These are phyloP conservation scores for Neolamprologus fasciatus DNA, from an alignment of 2,113 vertebrate genomes.

Conservation along the genomic window DNA sequence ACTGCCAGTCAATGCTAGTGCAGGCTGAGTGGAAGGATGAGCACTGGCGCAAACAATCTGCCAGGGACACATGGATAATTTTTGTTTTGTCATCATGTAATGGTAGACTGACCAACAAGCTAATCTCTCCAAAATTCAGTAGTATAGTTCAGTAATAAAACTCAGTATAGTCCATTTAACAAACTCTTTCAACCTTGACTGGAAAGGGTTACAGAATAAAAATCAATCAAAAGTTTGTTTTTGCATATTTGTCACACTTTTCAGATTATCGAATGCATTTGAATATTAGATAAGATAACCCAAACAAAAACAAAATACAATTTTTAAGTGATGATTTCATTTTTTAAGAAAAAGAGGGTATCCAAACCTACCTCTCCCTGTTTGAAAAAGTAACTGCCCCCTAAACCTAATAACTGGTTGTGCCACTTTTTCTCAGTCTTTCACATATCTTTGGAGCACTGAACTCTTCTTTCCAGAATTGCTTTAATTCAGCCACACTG, in stretches of 20 bases:
- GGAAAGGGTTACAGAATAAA: not conserved
- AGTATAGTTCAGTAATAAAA: not conserved
- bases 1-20: not conserved
- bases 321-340: not conserved
- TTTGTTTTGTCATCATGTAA: constrained; percentile 39
- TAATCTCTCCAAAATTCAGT: constrained; percentile 14
- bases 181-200: constrained; percentile 12
- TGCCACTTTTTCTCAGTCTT: not conserved
- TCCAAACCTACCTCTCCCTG: not conserved
- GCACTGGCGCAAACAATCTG: constrained; percentile 8
- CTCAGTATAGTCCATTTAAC: constrained; percentile 8
- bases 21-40: not conserved
- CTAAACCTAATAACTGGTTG: not conserved
- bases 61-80: constrained; percentile 23
- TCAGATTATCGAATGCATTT: not conserved
- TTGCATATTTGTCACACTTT: not conserved
- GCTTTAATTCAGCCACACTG: not conserved
- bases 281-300: not conserved
- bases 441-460: not conserved
- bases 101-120: constrained; percentile 13
- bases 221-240: not conserved
- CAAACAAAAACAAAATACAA: not conserved
- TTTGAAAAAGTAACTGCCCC: not conserved
- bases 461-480: not conserved
- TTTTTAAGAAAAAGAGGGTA: not conserved